A percentile compares a stretch with the other conserved stretches of the same genome.
Evolutionary conservation across 2,888 invertebrate genomes (phyloP).

Genomic region (Agrochola lota): DNA sequence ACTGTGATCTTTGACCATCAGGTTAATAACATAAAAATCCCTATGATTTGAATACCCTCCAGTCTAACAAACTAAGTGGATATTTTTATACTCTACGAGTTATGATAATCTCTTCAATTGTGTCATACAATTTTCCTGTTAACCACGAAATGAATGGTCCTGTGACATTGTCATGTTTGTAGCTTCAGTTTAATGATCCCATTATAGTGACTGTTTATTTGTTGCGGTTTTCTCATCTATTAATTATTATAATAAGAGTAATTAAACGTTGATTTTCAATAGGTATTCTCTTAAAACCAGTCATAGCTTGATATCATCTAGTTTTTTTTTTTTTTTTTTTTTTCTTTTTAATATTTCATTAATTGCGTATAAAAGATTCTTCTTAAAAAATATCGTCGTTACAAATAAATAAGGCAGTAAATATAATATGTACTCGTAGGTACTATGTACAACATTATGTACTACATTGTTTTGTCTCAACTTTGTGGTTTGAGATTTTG

Average conservation of each 20-base stretch:
- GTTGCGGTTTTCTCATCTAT: constrained; percentile 10
- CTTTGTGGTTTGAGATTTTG: constrained; percentile 13
- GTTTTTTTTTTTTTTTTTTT: too few relatives aligned
- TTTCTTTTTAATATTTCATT: too few relatives aligned
- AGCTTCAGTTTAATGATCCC: constrained; percentile 35
- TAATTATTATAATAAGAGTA: not conserved
- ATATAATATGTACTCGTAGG: not conserved
- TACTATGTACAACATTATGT: not conserved
- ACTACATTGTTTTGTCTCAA: not conserved
- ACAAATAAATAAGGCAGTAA: not conserved
- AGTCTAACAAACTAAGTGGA: constrained; percentile 38
- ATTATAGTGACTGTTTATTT: constrained; percentile 1
- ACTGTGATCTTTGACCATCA: constrained; percentile 5
- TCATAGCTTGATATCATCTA: not conserved
- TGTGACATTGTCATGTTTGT: constrained; percentile 17
- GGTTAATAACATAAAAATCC: not conserved
- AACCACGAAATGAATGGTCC: constrained; percentile 31
- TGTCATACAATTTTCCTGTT: constrained; percentile 53
- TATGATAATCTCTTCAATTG: constrained; percentile 55
- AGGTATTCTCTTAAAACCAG: not conserved
- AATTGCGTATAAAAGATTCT: not conserved
- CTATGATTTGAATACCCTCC: constrained; percentile 15
- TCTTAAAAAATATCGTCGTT: not conserved
- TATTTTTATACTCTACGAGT: constrained; percentile 43
- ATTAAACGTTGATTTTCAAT: not conserved